Evolutionary conservation across 2,797 vertebrate species (phyloP), one percentile per base, ranked within the genome.

Genomic region (Prionace glauca): DNA sequence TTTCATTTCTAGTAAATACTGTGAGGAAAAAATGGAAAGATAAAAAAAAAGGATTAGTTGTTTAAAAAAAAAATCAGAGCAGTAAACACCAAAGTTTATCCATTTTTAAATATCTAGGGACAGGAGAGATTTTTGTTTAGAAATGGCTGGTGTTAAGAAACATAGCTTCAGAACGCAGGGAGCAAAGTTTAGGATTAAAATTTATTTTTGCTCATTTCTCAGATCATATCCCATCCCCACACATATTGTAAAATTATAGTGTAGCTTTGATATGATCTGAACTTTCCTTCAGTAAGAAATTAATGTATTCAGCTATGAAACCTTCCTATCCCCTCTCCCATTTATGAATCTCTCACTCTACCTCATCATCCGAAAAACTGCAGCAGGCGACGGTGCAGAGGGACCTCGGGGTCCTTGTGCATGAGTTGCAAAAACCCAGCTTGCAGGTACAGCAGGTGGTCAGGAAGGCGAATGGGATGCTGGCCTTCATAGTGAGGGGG

Each of bases 1-100:
- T 97, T 99, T 99, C 99, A 99, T 99, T 97, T 99, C 99, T 97
- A 99, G 97, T 96, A 99, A 98, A 97, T 99, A 99, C 99, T 99
- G 96, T 1, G 36, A 62, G 11, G 67, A 91, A 69, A 69, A 14
- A 97, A 96, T 95, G 96, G 97, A 94, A 97, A 96, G 84, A 29
- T 1, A 0, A 32, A 95, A 77, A 96, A 96, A 95, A 0, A 56
- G 9, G 26, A 60, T 91, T 91, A 91, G 45, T 29, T 74, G 29
- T 41, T 94, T 22, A 24, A 7, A 36, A n/a, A n/a, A n/a, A 67
- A 67, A 20, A 22, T 24, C 29, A 91, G 65, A 65, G 24, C 0
- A 41, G 18, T 20, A 8, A 22, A 67, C n/a, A 92, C 67, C n/a
- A 92, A 67, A 92, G 26, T 24, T 7, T 65, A 41, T 41, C 1